Base-by-base conservation (phyloP, 2,113 vertebrate species). In the Lophotis ruficrista region DNA sequence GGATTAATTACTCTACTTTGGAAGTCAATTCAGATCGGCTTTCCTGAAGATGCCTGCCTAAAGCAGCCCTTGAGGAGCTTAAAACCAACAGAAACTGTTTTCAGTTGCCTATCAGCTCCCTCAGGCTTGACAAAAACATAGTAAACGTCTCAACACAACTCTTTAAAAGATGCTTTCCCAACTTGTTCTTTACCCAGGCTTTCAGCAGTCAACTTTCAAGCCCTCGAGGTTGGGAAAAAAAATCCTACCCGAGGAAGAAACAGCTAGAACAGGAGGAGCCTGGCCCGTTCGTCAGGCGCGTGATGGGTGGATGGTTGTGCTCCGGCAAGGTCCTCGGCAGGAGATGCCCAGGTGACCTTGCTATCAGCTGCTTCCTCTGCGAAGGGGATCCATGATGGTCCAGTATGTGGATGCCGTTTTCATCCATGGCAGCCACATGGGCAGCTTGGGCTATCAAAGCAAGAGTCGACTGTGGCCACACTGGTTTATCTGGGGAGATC, bases 1-100 rank as follows among this genome's bases (percentile, higher is more conserved):
- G 64, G 58, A 90, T 89, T 96, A 92, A 93, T 92, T 85, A 76
- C 66, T 61, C 62, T 88, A 50, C 87, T 83, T 83, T 76, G 76
- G 84, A 93, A 96, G 60, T 88, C 79, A 78, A 19, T 82, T 84
- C 84, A 61, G 25, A 85, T 33, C 3, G 0, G 33, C 27, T 86
- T 88, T 92, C 62, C 90, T 64, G 57, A 64, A 75, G 94, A 58
- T 13, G 23, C 65, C 79, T 62, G 58, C 94, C 76, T 57, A 61
- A 45, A 86, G 85, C 71, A 65, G 71, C 62, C 90, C 88, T 64
- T 0, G 0, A 94, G 83, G 76, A 90, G 13, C 50, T 75, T 69
- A 45, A 79, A 94, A 94, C 22, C 33, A 70, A 83, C 19, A 2
- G 50, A 33, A 86, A 53, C 41, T 50, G 71, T 45, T 72, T 76